Evolutionary conservation across 2,888 invertebrate species (phyloP).

Genomic region (Taphrorychus bicolor): DNA sequence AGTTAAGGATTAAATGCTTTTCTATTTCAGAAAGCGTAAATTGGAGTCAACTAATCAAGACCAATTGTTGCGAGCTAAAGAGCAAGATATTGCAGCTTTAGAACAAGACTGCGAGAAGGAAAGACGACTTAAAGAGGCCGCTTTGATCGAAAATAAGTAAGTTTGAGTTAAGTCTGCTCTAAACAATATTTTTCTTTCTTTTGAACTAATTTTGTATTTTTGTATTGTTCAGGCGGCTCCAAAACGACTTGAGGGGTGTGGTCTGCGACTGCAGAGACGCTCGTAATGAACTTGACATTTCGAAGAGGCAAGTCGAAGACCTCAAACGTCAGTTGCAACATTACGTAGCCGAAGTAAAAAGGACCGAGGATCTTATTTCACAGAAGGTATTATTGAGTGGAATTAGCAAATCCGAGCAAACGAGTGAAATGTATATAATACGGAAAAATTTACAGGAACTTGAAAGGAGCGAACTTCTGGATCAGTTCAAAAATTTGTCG

Average conservation of each 20-base stretch:
- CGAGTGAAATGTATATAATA: background rate
- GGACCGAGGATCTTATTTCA: constrained; percentile 78
- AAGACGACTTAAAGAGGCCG: constrained; percentile 66
- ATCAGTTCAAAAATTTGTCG: constrained; percentile 79
- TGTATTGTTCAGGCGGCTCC: constrained; percentile 66
- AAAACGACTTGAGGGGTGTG: constrained; percentile 73
- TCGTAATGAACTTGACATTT: constrained; percentile 72
- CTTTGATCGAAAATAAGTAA: constrained; percentile 67
- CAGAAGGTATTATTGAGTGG: constrained; percentile 67
- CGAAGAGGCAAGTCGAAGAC: constrained; percentile 74
- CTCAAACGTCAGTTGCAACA: constrained; percentile 80
- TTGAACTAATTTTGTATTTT: background rate
- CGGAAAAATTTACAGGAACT: constrained; percentile 66
- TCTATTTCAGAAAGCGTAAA: too few relatives aligned
- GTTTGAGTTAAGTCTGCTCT: background rate
- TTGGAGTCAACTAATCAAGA: constrained; percentile 62
- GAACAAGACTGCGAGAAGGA: constrained; percentile 67
- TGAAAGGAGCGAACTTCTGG: constrained; percentile 80
- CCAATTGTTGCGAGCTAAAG: constrained; percentile 62
- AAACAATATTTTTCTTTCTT: background rate
- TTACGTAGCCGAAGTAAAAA: constrained; percentile 81
- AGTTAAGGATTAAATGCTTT: too few relatives aligned
- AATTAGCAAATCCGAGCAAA: too few relatives aligned
- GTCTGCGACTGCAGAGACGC: constrained; percentile 68
- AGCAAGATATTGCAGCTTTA: constrained; percentile 65